A percentile compares a stretch with the other conserved stretches of the same genome.
phyloP scores from a whole-genome alignment of 2,888 invertebrate genomes.

The Dolichopus griseipennis region DNA sequence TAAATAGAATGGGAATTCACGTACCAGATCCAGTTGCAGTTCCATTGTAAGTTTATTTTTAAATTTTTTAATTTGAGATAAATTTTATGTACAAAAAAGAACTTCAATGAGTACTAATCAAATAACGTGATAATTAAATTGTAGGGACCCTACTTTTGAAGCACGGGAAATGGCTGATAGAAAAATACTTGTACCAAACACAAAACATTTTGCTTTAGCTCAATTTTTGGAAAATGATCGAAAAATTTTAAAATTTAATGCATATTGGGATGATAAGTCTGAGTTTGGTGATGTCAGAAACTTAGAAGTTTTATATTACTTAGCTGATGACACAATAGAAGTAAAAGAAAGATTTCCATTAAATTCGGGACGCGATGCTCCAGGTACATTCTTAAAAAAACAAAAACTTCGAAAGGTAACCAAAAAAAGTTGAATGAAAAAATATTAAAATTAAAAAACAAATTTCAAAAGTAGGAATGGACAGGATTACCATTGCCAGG shows the following conservation, averaged over 20 bases:
- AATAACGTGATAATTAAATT: neutral
- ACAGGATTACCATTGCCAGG: slow-evolving; percentile 44
- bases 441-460: too few species aligned
- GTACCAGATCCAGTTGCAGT: slow-evolving; percentile 61
- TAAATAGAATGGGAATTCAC: slow-evolving; percentile 74
- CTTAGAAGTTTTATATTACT: slow-evolving; percentile 72
- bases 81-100: too few species aligned
- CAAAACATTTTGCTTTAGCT: slow-evolving; percentile 56
- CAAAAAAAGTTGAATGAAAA: slow-evolving; percentile 16
- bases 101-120: neutral
- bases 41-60: slow-evolving; percentile 42
- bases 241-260: slow-evolving; percentile 65
- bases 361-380: slow-evolving; percentile 62
- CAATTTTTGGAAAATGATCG: slow-evolving; percentile 78
- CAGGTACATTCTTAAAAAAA: slow-evolving; percentile 64
- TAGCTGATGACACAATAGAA: slow-evolving; percentile 83
- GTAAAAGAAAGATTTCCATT: slow-evolving; percentile 63
- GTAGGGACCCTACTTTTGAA: slow-evolving; percentile 46
- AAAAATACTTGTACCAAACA: slow-evolving; percentile 29
- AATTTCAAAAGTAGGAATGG: slow-evolving; percentile 22
- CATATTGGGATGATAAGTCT: slow-evolving; percentile 82
- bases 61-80: too few species aligned
- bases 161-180: slow-evolving; percentile 35
- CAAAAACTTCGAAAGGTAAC: slow-evolving; percentile 68
- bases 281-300: slow-evolving; percentile 69